Percentiles rank a stretch among this genome's conserved stretches.
Evolutionary conservation across 2,888 invertebrate species (phyloP).

Genomic region (Melolontha melolontha): DNA sequence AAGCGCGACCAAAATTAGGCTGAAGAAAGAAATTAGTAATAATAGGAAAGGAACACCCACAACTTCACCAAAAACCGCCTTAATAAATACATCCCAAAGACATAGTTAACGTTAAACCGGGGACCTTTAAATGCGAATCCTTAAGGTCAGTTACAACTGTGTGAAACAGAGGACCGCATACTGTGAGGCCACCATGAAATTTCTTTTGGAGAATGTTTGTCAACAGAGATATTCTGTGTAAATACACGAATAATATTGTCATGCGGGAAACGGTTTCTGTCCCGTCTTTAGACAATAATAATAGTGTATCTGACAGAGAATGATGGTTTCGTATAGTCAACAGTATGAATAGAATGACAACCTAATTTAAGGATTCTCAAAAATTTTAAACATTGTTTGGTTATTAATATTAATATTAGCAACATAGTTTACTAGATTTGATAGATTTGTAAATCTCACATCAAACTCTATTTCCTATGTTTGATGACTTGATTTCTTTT

Average conservation of each 20-base stretch:
- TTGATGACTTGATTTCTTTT: too few relatives aligned
- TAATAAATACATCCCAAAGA: constrained; percentile 54
- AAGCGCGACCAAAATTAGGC: neutral
- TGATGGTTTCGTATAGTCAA: constrained; percentile 58
- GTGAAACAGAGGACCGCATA: constrained; percentile 60
- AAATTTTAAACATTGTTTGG: constrained; percentile 35
- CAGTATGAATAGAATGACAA: constrained; percentile 60
- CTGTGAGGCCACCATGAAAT: constrained; percentile 65
- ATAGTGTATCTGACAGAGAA: constrained; percentile 62
- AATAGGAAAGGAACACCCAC: constrained; percentile 51
- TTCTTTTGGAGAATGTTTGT: constrained; percentile 65
- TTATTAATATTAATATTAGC: too few relatives aligned
- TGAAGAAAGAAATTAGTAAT: constrained; percentile 28
- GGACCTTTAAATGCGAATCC: constrained; percentile 30
- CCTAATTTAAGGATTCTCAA: constrained; percentile 59
- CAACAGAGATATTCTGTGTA: constrained; percentile 64
- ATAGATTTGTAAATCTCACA: too few relatives aligned
- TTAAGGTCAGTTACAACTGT: constrained; percentile 60
- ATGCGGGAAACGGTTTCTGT: constrained; percentile 47
- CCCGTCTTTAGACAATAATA: constrained; percentile 55
- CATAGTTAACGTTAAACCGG: constrained; percentile 34
- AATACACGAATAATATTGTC: constrained; percentile 62
- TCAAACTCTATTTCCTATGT: too few relatives aligned
- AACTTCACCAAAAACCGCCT: constrained; percentile 47
- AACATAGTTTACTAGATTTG: too few relatives aligned